Conservation (phyloP, 2,113 vertebrate genomes). For the Chrysemys picta region DNA sequence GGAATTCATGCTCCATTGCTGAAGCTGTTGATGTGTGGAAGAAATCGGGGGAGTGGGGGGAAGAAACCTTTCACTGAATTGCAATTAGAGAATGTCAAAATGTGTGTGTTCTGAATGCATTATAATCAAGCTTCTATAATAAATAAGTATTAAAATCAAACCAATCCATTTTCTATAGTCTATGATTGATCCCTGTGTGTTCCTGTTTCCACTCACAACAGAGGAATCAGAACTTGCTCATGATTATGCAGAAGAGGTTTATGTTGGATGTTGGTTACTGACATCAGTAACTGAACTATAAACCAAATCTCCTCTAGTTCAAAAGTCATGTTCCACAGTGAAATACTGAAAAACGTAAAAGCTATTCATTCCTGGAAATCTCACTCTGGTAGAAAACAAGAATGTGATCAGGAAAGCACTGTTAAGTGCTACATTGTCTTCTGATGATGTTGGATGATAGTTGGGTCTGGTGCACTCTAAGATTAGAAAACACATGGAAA, state of each 20-base stretch:
- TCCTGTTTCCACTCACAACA: not conserved
- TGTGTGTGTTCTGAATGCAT: not conserved
- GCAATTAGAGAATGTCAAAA: not conserved
- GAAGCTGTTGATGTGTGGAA: not conserved
- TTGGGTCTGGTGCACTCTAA: rapidly evolving
- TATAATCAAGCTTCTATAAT: not conserved
- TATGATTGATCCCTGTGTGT: not conserved
- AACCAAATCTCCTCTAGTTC: not conserved
- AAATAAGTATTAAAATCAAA: not conserved
- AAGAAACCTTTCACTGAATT: not conserved
- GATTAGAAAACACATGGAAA: not conserved
- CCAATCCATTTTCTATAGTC: not conserved
- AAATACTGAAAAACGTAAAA: not conserved
- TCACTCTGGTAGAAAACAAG: not conserved
- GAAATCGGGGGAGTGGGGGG: not conserved
- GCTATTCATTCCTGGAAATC: not conserved
- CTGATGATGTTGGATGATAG: not conserved
- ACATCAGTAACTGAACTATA: not conserved
- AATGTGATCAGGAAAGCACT: not conserved
- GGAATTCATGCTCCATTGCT: not conserved
- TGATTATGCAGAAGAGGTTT: not conserved
- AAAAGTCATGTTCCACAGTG: not conserved
- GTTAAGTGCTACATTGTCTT: rapidly evolving
- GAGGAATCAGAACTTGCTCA: not conserved
- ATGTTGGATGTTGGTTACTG: not conserved